Percentiles rank a stretch among this genome's conserved stretches.
These are phyloP conservation scores for Drosophila burlai DNA, from an alignment of 1,140 invertebrate species.

Conservation along the genomic window DNA sequence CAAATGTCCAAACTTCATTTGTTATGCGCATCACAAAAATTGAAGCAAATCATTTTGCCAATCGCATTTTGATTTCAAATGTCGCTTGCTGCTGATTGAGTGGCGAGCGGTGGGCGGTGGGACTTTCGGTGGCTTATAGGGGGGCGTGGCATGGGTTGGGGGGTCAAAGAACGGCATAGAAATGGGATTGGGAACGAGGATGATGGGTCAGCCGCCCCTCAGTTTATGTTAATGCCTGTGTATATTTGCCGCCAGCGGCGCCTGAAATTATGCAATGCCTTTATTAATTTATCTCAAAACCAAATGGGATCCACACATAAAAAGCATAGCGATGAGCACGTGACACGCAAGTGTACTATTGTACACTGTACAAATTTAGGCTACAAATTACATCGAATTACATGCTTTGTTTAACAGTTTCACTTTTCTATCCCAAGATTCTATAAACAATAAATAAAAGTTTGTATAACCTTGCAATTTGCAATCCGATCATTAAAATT, in stretches of 20 bases:
- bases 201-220: constrained; percentile 41
- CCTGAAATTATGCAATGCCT: constrained; percentile 78
- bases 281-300: constrained; percentile 78
- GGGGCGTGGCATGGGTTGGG: neutral
- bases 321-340: constrained; percentile 31
- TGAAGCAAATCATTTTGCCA: constrained; percentile 83
- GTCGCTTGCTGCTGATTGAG: constrained; percentile 71
- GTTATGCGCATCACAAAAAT: constrained; percentile 83
- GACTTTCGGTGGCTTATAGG: neutral
- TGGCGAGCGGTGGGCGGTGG: constrained; percentile 20
- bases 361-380: neutral
- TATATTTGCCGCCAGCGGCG: constrained; percentile 74
- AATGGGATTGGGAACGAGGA: neutral
- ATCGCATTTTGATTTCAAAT: constrained; percentile 83
- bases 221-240: constrained; percentile 79
- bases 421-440: too few relatives aligned
- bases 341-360: constrained; percentile 10
- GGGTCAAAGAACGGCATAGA: neutral
- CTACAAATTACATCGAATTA: neutral
- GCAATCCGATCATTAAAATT: too few relatives aligned
- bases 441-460: too few relatives aligned
- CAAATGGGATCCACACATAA: constrained; percentile 50
- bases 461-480: too few relatives aligned
- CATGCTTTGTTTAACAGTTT: neutral
- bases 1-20: constrained; percentile 83